Percentiles rank a stretch among this genome's conserved stretches.
Conservation (phyloP, 2,113 vertebrate genomes). For the Caranx ignobilis region DNA sequence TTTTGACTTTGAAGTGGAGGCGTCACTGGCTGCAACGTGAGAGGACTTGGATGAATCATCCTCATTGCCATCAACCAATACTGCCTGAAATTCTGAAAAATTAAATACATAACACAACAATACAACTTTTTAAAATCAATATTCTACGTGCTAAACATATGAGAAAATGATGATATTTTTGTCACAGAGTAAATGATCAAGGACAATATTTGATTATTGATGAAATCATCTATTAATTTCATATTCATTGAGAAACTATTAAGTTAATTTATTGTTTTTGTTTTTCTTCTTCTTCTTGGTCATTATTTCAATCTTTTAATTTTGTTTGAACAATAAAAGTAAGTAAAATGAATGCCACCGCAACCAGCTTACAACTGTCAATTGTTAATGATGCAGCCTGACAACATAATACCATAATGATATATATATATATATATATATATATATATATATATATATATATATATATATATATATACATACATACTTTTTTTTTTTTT, state of each 20-base stretch:
- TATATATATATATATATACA: no score
- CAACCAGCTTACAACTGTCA: no score
- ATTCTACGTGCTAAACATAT: background rate
- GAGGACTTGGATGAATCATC: constrained; percentile 20
- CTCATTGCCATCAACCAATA: background rate
- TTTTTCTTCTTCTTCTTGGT: background rate
- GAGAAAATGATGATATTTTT: background rate
- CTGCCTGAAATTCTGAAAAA: constrained; percentile 64
- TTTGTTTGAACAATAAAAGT: background rate
- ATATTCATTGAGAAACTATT: no score
- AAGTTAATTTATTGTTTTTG: no score
- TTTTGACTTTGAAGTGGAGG: constrained; percentile 48
- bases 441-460: no score
- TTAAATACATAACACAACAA: background rate
- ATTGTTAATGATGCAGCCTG: no score
- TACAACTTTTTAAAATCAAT: background rate
- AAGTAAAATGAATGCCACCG: no score
- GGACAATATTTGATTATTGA: no score
- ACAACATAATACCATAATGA: no score
- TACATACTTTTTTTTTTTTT: background rate
- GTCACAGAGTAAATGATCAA: no score
- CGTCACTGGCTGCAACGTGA: background rate
- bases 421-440: no score
- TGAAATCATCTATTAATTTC: no score
- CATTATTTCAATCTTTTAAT: background rate